Conservation (phyloP, 2,797 vertebrate genomes). For the Arnoldichthys spilopterus region DNA sequence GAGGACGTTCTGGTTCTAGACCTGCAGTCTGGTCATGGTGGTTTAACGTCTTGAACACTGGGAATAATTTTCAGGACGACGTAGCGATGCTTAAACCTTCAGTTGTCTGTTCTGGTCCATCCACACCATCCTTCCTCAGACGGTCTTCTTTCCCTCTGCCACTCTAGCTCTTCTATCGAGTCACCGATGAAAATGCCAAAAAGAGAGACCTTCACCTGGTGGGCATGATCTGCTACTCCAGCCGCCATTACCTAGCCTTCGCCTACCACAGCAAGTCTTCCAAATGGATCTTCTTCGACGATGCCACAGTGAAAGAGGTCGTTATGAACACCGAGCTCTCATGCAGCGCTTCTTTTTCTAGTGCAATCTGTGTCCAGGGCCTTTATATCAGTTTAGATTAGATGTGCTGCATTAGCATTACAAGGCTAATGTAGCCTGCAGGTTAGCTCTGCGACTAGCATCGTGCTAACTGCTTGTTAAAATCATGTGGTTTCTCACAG, state of each 20-base stretch:
- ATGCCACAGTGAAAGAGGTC: constrained; percentile 98
- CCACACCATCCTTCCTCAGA: constrained; percentile 2
- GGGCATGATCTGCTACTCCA: constrained; percentile 98
- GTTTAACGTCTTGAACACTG: too few species aligned
- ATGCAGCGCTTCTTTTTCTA: not conserved
- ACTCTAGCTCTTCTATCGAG: constrained; percentile 92
- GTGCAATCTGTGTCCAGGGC: too few species aligned
- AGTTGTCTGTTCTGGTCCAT: not conserved
- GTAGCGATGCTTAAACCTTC: not conserved
- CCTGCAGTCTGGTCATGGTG: too few species aligned
- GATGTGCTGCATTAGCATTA: too few species aligned
- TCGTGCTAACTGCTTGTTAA: too few species aligned
- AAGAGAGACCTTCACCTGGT: constrained; percentile 93
- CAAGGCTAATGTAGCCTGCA: too few species aligned
- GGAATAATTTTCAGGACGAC: too few species aligned
- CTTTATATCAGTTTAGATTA: too few species aligned
- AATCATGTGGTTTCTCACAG: too few species aligned
- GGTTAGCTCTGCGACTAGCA: too few species aligned
- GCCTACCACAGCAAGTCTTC: constrained; percentile 97
- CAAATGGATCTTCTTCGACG: constrained; percentile 98
- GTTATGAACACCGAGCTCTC: constrained; percentile 37
- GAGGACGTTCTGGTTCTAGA: not conserved
- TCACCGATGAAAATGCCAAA: constrained; percentile 95
- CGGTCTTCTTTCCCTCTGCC: constrained; percentile 16
- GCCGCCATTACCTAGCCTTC: constrained; percentile 96